Conservation (phyloP, 92 coral and sea anemone genomes). For the Ricordea florida region DNA sequence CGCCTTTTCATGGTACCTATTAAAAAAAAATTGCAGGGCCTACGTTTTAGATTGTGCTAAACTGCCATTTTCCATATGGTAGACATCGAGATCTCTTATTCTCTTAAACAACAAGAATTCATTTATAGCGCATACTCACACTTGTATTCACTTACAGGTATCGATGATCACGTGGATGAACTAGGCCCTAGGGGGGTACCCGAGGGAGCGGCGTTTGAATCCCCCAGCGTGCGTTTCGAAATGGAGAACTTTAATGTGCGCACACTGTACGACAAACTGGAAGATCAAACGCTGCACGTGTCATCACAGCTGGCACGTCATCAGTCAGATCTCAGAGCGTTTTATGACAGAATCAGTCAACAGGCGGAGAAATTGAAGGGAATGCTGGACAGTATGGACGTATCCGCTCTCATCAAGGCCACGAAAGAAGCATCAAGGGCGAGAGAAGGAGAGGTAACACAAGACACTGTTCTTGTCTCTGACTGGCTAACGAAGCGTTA, state of each 20-base stretch:
- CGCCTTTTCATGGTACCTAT: no score
- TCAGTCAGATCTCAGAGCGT: constrained; percentile 94
- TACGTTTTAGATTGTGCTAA: no score
- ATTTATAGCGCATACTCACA: neutral
- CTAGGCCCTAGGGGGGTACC: constrained; percentile 96
- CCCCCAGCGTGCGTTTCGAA: constrained; percentile 80
- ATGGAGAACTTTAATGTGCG: constrained; percentile 95
- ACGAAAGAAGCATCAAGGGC: constrained; percentile 70
- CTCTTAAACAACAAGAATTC: neutral
- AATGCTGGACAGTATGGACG: constrained; percentile 94
- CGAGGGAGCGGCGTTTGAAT: constrained; percentile 83
- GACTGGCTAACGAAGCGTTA: no score
- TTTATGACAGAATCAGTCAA: constrained; percentile 95
- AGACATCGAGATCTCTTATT: no score
- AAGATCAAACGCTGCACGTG: constrained; percentile 98
- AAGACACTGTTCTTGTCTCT: no score
- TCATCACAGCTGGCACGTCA: constrained; percentile 98
- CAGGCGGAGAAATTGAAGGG: constrained; percentile 95
- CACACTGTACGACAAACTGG: constrained; percentile 93
- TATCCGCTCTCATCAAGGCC: constrained; percentile 95
- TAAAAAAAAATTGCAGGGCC: no score
- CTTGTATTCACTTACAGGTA: neutral
- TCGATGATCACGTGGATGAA: constrained; percentile 84
- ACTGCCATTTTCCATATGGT: no score
- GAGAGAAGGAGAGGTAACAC: constrained; percentile 10